A percentile compares a stretch with the other conserved stretches of the same genome.
phyloP scores from a whole-genome alignment of 2,113 vertebrate genomes.

The Syngnathus floridae region DNA sequence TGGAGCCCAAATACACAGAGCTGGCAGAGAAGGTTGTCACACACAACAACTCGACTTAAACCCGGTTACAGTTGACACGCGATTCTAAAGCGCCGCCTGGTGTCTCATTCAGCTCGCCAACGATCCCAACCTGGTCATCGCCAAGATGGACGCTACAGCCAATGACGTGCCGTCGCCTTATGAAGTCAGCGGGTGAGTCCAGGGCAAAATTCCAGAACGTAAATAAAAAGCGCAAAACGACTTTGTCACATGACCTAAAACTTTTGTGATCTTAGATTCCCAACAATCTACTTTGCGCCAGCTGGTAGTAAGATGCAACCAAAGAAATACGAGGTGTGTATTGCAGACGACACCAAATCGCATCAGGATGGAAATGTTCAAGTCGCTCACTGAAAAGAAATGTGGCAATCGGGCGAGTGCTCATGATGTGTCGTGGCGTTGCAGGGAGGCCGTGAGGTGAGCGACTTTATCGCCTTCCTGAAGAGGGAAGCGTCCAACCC shows the following conservation, averaged over 20 bases:
- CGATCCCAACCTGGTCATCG: conserved; percentile 87
- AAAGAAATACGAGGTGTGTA: conserved; percentile 91
- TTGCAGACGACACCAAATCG: neutral
- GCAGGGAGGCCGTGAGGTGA: conserved; percentile 93
- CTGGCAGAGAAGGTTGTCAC: conserved; percentile 85
- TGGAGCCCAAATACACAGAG: conserved; percentile 96
- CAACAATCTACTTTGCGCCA: conserved; percentile 91
- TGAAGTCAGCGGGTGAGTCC: conserved; percentile 91
- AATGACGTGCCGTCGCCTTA: conserved; percentile 94
- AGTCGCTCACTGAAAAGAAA: neutral
- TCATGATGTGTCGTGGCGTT: neutral
- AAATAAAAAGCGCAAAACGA: neutral
- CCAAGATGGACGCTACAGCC: conserved; percentile 98
- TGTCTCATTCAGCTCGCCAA: conserved; percentile 72
- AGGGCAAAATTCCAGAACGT: neutral
- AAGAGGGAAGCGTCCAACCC: conserved; percentile 85
- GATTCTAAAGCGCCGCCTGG: neutral
- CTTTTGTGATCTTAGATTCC: conserved; percentile 77
- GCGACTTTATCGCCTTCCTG: conserved; percentile 90
- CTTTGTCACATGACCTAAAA: neutral
- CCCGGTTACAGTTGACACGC: neutral
- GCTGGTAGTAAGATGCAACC: conserved; percentile 87
- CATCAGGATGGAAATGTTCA: too few relatives aligned
- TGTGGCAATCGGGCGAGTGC: neutral
- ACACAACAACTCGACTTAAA: neutral